A percentile compares a stretch with the other conserved stretches of the same genome.
phyloP scores from a whole-genome alignment of 2,797 vertebrate genomes.

The Tachyglossus aculeatus region DNA sequence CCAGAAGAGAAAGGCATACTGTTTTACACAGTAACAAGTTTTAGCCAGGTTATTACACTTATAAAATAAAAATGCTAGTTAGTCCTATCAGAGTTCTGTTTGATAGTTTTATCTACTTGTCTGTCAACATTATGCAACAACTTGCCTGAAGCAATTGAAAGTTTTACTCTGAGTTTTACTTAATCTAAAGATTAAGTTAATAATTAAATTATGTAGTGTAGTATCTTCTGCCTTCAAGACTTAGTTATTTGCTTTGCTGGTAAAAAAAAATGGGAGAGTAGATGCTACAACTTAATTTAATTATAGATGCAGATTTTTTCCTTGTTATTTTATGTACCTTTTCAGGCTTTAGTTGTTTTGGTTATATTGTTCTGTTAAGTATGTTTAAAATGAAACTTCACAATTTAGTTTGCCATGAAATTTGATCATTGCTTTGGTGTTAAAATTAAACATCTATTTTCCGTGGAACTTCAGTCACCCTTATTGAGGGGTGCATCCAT shows the following conservation, averaged over 20 bases:
- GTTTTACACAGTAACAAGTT: neutral
- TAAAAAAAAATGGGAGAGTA: conserved; percentile 2
- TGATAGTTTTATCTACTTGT: neutral
- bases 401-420: conserved; percentile 3
- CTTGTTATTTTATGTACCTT: conserved; percentile 1
- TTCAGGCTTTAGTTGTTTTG: neutral
- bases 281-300: neutral
- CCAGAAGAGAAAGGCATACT: no score
- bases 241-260: conserved; percentile 2
- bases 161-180: conserved; percentile 28
- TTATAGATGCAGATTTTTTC: neutral
- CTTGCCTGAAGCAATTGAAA: conserved; percentile 1
- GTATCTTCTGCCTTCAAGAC: conserved; percentile 17
- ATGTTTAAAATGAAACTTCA: conserved; percentile 5
- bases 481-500: no score
- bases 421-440: no score
- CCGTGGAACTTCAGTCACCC: no score
- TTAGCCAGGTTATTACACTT: neutral
- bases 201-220: conserved; percentile 36
- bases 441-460: no score
- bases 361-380: neutral
- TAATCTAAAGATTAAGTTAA: conserved; percentile 33
- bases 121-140: conserved; percentile 14
- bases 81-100: no score
- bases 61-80: neutral